Evolutionary conservation across 2,888 invertebrate species (phyloP).

Genomic region (Morinoia aosen): DNA sequence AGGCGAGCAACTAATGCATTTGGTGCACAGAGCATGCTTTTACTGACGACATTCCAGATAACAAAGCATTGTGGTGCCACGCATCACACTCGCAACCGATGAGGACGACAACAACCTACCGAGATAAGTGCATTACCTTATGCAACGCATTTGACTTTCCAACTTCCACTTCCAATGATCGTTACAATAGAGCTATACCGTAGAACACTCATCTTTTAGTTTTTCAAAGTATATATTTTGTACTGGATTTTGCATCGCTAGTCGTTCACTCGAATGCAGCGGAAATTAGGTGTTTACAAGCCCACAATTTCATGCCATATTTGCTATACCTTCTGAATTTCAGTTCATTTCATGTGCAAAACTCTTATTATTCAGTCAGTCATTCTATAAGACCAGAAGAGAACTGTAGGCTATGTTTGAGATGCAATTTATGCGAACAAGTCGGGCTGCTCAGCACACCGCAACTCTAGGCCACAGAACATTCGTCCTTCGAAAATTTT

Average conservation of each 20-base stretch:
- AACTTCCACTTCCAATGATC: background rate
- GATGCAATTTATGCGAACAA: background rate
- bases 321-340: background rate
- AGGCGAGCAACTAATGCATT: background rate
- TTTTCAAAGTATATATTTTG: background rate
- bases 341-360: background rate
- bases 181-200: background rate
- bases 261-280: background rate
- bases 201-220: background rate
- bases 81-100: background rate
- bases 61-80: background rate
- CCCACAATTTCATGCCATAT: background rate
- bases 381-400: background rate
- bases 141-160: background rate
- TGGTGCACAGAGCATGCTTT: background rate
- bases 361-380: background rate
- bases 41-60: background rate
- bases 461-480: background rate
- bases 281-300: background rate
- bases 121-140: background rate
- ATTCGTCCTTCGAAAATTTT: background rate
- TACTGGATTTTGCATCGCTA: background rate
- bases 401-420: background rate
- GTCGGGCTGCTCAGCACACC: background rate
- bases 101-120: constrained; percentile 7